Base-by-base conservation (phyloP, 92 coral and sea anemone species). In the Palythoa grandis region DNA sequence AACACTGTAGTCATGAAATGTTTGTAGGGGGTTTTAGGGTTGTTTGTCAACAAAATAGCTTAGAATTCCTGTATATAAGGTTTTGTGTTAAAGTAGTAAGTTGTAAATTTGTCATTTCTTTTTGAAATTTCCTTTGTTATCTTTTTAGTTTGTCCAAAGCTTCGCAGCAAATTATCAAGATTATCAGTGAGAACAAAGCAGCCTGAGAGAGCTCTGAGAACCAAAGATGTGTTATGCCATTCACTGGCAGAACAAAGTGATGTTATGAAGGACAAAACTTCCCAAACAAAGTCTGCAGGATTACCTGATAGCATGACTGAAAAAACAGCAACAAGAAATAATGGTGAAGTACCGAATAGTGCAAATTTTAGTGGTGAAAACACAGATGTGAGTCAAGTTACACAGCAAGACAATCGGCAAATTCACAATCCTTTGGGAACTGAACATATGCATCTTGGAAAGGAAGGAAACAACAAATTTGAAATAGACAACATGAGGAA, bases 181-280 rank as follows among this genome's bases (percentile, higher is more conserved):
- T 86, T 88, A 19, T 83, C 93, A 47, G 65, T 84, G 40, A 87
- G 72, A 70, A 88, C 91, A 89, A 92, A 78, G 70, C 85, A 77
- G 35, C 93, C 90, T 68, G 91, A 92, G 76, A 82, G 72, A 78
- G 91, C 83, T 22, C 86, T 86, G 38, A 78, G 84, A 52, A 79
- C 87, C 72, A 82, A 86, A 70, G 93, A 92, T 50, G 88, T 89
- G 15, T 65, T 91, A 58, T 92, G 92, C 73, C 84, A 88, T 53
- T 85, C 86, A 58, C 88, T 93, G 56, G 83, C 89, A 40, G 76
- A 69, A 35, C 95, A 91, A 87, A 88, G 88, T 29, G 87, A 94
- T 82, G 90, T 91, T 88, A 91, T 91, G 93, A 91, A 57, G 91
- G 91, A 91, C 50, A 89, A 74, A 75, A 70, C 88, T 83, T 58